Percentiles rank a stretch among this genome's conserved stretches.
phyloP scores from a whole-genome alignment of 2,888 invertebrate species.

The Pammene aurita region DNA sequence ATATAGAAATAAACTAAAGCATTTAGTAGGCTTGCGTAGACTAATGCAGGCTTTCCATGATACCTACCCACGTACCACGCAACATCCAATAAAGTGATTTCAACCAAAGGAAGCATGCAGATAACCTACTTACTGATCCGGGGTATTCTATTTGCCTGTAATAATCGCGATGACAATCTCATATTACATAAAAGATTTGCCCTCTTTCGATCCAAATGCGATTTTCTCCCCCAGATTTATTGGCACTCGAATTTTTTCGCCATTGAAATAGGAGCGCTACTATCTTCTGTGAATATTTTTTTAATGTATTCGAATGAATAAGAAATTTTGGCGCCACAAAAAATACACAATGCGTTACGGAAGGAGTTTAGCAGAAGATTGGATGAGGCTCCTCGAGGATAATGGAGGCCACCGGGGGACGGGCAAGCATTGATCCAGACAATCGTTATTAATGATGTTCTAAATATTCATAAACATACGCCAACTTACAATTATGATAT shows the following conservation, averaged over 20 bases:
- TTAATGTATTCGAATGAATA: conserved; percentile 79
- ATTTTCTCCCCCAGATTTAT: conserved; percentile 81
- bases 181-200: conserved; percentile 84
- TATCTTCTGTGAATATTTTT: conserved; percentile 68
- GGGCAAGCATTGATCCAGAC: conserved; percentile 46
- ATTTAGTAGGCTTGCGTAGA: conserved; percentile 41
- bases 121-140: conserved; percentile 83
- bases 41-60: conserved; percentile 50
- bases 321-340: conserved; percentile 71
- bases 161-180: conserved; percentile 84
- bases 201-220: conserved; percentile 82
- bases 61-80: conserved; percentile 49
- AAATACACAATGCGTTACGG: conserved; percentile 65
- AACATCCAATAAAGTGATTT: conserved; percentile 79
- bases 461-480: conserved; percentile 11
- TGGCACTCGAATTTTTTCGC: conserved; percentile 77
- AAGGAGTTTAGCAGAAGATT: conserved; percentile 46
- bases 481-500: conserved; percentile 40
- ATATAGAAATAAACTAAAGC: neutral
- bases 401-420: conserved; percentile 47
- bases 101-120: conserved; percentile 77
- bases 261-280: conserved; percentile 73
- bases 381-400: conserved; percentile 49
- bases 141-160: conserved; percentile 83
- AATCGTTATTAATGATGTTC: conserved; percentile 45